Conservation (phyloP, 2,888 invertebrate species). For the Drosophila testacea region DNA sequence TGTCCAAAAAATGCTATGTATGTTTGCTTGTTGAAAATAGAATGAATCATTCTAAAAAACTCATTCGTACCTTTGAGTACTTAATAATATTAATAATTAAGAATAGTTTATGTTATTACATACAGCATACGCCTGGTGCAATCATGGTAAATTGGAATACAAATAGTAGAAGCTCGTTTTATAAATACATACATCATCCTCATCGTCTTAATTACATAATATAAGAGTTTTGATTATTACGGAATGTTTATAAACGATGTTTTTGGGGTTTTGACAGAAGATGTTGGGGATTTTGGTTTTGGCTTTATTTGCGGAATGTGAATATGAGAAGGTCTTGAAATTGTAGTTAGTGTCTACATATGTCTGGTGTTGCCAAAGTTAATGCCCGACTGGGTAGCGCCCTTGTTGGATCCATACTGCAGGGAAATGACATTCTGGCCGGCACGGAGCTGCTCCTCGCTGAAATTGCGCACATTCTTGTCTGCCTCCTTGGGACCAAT, state of each 20-base stretch:
- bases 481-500: slow-evolving; percentile 99
- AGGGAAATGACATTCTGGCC: slow-evolving; percentile 97
- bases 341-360: slow-evolving; percentile 89
- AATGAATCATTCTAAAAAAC: slow-evolving; percentile 65
- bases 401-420: slow-evolving; percentile 99
- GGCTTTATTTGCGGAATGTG: slow-evolving; percentile 71
- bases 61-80: slow-evolving; percentile 61
- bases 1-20: slow-evolving; percentile 42
- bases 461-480: slow-evolving; percentile 96
- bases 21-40: slow-evolving; percentile 71
- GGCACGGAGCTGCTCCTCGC: slow-evolving; percentile 96
- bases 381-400: slow-evolving; percentile 97
- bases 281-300: slow-evolving; percentile 52
- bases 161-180: slow-evolving; percentile 54
- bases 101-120: slow-evolving; percentile 70
- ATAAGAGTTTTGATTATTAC: slow-evolving; percentile 12
- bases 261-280: slow-evolving; percentile 29
- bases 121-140: slow-evolving; percentile 55
- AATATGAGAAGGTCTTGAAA: slow-evolving; percentile 16
- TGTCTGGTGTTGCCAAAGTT: slow-evolving; percentile 99
- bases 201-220: slow-evolving; percentile 10
- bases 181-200: slow-evolving; percentile 36
- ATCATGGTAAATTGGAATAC: slow-evolving; percentile 66
- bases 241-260: slow-evolving; percentile 41
- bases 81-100: slow-evolving; percentile 76